Conservation (phyloP, 2,797 vertebrate species). For the Acropternis orthonyx region DNA sequence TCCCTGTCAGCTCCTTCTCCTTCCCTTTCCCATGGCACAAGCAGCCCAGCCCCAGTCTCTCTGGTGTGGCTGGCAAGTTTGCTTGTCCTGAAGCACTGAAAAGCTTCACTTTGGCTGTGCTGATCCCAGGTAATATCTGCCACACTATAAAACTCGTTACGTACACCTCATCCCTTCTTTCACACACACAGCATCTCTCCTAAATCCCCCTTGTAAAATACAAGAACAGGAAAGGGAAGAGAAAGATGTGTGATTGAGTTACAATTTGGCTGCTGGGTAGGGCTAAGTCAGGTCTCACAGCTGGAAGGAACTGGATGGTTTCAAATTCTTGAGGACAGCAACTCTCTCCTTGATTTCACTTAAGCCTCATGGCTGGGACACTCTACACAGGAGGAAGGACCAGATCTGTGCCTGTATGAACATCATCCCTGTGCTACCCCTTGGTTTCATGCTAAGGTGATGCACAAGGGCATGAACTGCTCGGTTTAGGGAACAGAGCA, state of each 20-base stretch:
- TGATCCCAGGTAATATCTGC: not conserved
- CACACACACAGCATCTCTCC: not conserved
- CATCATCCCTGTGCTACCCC: not conserved
- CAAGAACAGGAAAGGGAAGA: not conserved
- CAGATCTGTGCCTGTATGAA: not conserved
- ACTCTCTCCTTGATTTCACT: not conserved
- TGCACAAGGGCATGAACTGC: accelerated
- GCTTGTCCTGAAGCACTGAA: not conserved
- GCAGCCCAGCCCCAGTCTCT: not conserved
- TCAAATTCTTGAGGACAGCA: not conserved
- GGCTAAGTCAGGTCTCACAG: not conserved
- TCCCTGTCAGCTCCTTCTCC: not conserved
- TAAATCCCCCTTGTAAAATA: not conserved
- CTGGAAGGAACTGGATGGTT: not conserved
- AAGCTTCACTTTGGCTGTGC: not conserved
- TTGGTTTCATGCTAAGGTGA: not conserved
- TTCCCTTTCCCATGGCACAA: not conserved
- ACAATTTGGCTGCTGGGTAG: not conserved
- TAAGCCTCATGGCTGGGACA: not conserved
- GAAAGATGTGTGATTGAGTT: not conserved
- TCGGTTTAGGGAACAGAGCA: not conserved
- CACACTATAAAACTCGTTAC: not conserved
- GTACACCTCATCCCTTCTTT: not conserved
- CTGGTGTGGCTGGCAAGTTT: not conserved
- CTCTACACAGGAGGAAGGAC: not conserved